phyloP scores from a whole-genome alignment of 23 tunicate genomes.

The Botrylloides violaceus region DNA sequence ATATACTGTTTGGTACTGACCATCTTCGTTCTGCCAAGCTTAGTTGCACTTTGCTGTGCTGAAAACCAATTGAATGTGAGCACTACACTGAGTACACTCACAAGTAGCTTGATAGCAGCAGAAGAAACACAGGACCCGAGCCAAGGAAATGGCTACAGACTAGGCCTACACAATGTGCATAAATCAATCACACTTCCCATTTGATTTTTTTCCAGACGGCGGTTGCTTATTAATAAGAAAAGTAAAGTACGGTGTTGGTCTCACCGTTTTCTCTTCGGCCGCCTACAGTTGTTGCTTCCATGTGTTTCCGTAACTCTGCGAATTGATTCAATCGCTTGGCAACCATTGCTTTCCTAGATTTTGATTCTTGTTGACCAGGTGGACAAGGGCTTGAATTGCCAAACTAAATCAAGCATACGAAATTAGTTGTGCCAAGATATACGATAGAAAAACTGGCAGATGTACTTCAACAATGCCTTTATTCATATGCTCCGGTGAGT shows the following conservation, averaged over 20 bases:
- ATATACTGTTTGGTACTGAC: conserved; percentile 43
- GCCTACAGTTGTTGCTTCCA: conserved; percentile 29
- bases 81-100: too few species aligned
- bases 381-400: neutral
- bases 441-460: neutral
- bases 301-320: conserved; percentile 61
- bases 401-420: neutral
- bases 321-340: conserved; percentile 38
- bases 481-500: conserved; percentile 18
- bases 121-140: too few species aligned
- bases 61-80: too few species aligned
- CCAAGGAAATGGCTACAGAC: too few species aligned
- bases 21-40: conserved; percentile 35
- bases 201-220: too few species aligned
- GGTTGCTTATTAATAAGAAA: too few species aligned
- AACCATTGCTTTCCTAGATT: neutral
- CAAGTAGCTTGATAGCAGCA: too few species aligned
- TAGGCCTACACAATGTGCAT: too few species aligned
- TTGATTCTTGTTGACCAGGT: neutral
- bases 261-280: conserved; percentile 36
- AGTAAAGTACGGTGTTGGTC: conserved; percentile 34
- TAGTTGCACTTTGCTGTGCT: too few species aligned
- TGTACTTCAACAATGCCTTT: neutral
- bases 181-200: too few species aligned
- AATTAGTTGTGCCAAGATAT: neutral